phyloP scores from a whole-genome alignment of 2,797 vertebrate species.

The Danio choprae region DNA sequence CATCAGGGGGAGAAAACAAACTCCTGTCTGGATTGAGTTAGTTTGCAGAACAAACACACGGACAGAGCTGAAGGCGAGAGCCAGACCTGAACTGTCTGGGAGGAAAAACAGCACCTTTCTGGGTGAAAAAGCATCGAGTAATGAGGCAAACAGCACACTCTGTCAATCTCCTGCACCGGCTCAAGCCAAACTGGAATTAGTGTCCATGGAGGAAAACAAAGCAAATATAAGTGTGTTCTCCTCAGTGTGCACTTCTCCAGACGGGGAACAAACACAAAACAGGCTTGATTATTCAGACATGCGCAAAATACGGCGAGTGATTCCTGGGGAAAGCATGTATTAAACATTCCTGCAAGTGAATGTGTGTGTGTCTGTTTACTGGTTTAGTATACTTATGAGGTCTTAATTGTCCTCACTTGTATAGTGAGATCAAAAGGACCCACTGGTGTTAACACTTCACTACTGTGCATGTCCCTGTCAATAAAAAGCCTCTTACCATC shows the following conservation, averaged over 20 bases:
- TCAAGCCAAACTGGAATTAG: slow-evolving; percentile 29
- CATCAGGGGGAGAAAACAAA: slow-evolving; percentile 5
- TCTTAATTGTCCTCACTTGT: too few relatives aligned
- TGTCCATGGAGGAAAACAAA: slow-evolving; percentile 14
- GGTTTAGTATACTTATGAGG: too few relatives aligned
- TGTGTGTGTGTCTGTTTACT: too few relatives aligned
- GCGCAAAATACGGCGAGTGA: background rate
- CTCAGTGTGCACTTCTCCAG: slow-evolving; percentile 9
- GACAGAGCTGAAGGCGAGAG: background rate
- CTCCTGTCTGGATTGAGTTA: slow-evolving; percentile 14
- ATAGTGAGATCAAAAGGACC: too few relatives aligned
- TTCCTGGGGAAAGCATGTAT: background rate
- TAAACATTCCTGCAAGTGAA: background rate
- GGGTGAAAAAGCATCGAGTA: background rate
- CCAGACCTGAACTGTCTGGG: background rate
- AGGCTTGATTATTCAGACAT: background rate
- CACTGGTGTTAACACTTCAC: too few relatives aligned
- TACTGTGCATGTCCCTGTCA: too few relatives aligned
- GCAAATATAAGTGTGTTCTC: background rate
- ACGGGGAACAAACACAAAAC: background rate
- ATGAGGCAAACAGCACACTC: slow-evolving; percentile 7
- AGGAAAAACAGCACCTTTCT: slow-evolving; percentile 3
- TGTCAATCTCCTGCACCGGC: slow-evolving; percentile 24
- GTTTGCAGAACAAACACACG: background rate
- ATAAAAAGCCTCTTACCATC: slow-evolving; percentile 84